Conservation (phyloP, 1,140 invertebrate genomes). For the Bombus polaris region DNA sequence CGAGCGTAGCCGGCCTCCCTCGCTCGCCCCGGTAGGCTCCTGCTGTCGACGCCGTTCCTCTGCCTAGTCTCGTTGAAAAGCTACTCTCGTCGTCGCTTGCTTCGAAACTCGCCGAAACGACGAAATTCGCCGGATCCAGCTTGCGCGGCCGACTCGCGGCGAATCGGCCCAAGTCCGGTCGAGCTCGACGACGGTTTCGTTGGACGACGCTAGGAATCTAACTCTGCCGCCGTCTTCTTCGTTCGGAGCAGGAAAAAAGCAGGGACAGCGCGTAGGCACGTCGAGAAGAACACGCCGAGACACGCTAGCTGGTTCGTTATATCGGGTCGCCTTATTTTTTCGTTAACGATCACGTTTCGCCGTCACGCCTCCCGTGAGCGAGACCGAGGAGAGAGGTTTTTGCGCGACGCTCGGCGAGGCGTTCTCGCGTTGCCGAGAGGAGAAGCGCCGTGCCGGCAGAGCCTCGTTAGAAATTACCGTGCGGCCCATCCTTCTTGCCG, state of each 20-base stretch:
- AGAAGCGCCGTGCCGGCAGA: conserved; percentile 15
- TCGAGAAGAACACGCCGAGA: neutral
- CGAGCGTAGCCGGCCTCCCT: conserved; percentile 39
- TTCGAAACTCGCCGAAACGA: no score
- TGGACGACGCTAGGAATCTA: no score
- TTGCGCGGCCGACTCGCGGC: no score
- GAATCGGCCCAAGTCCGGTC: no score
- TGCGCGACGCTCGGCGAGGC: conserved; percentile 48
- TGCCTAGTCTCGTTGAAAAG: conserved; percentile 3
- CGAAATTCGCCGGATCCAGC: no score
- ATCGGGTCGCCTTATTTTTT: conserved; percentile 61
- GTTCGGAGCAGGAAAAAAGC: neutral
- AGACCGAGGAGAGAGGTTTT: conserved; percentile 52
- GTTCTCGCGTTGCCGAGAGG: conserved; percentile 32
- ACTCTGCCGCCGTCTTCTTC: no score
- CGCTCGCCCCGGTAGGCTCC: neutral
- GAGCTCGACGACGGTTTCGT: no score
- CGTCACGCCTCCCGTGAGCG: conserved; percentile 59
- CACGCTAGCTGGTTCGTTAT: conserved; percentile 27
- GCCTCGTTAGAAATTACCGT: conserved; percentile 66
- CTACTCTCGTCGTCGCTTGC: neutral
- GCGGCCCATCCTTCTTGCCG: conserved; percentile 59
- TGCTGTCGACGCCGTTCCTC: conserved; percentile 29
- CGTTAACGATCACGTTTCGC: conserved; percentile 65
- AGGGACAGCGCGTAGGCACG: neutral